Evolutionary conservation across 2,888 invertebrate species (phyloP).

Genomic region (Drosophila mimetica): DNA sequence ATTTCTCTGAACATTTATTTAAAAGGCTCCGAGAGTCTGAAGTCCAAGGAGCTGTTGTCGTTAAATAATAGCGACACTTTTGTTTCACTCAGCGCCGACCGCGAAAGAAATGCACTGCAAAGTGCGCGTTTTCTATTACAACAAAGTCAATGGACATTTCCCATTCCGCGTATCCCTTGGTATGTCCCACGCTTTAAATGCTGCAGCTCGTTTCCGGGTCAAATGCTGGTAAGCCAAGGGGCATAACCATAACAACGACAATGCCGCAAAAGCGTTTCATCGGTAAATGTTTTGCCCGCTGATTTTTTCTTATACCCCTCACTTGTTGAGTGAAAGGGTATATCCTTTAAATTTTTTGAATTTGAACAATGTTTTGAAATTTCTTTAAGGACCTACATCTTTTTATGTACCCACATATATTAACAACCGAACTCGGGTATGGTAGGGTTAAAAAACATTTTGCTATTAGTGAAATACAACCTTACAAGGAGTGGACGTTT

Average conservation of each 20-base stretch:
- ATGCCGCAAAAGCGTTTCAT: slow-evolving; percentile 47
- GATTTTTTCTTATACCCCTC: slow-evolving; percentile 10
- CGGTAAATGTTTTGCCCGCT: slow-evolving; percentile 32
- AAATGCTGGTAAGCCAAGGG: slow-evolving; percentile 68
- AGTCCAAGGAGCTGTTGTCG: slow-evolving; percentile 65
- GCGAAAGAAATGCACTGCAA: slow-evolving; percentile 65
- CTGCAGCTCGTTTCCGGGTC: slow-evolving; percentile 64
- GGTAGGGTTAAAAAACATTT: no score
- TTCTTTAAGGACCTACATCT: no score
- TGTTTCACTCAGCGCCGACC: slow-evolving; percentile 57
- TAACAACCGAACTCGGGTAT: no score
- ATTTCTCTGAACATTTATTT: slow-evolving; percentile 60
- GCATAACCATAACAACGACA: slow-evolving; percentile 75
- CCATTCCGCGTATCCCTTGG: slow-evolving; percentile 38
- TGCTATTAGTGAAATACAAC: no score
- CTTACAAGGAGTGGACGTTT: no score
- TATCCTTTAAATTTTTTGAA: not conserved
- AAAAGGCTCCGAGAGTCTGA: slow-evolving; percentile 50
- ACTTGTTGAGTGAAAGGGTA: not conserved
- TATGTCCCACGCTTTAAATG: slow-evolving; percentile 70
- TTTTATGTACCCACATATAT: no score
- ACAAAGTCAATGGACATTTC: slow-evolving; percentile 50
- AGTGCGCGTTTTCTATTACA: slow-evolving; percentile 76
- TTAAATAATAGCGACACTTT: slow-evolving; percentile 79
- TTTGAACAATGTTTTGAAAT: no score